Conservation (phyloP, 1,140 invertebrate species). For the Bombus difficillimus region DNA sequence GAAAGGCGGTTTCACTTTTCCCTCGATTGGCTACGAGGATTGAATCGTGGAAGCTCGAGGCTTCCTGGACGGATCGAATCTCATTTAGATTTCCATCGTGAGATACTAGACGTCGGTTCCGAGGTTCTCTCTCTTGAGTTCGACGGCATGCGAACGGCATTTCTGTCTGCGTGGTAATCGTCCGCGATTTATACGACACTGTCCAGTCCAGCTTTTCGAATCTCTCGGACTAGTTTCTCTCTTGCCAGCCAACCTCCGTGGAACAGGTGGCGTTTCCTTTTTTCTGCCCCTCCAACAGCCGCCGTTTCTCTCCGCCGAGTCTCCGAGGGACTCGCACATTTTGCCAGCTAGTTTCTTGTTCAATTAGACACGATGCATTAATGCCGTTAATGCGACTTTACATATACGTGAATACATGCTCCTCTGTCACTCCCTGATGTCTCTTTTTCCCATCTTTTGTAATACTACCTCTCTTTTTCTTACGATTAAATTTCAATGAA, state of each 20-base stretch:
- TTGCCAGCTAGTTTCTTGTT: not conserved
- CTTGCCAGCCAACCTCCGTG: not conserved
- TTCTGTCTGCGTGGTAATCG: slow-evolving; percentile 35
- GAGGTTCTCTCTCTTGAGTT: not conserved
- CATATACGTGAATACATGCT: not conserved
- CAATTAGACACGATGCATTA: slow-evolving; percentile 4
- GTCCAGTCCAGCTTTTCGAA: slow-evolving; percentile 25
- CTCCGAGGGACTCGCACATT: not conserved
- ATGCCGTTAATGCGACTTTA: slow-evolving; percentile 4
- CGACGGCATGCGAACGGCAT: slow-evolving; percentile 39
- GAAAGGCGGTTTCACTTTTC: slow-evolving; percentile 67
- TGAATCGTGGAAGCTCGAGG: slow-evolving; percentile 65
- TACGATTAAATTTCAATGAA: not conserved
- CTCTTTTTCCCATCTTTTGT: not conserved
- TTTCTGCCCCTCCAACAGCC: not conserved
- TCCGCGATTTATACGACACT: slow-evolving; percentile 39
- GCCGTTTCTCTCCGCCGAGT: not conserved
- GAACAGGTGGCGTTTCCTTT: slow-evolving; percentile 17
- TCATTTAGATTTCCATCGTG: slow-evolving; percentile 71
- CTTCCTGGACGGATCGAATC: slow-evolving; percentile 69
- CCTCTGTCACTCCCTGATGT: not conserved
- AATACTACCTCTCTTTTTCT: no score
- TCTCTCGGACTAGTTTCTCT: slow-evolving; percentile 18
- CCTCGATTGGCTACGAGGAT: slow-evolving; percentile 58
- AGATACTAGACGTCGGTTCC: slow-evolving; percentile 54